Evolutionary conservation across 2,113 vertebrate species (phyloP).

Genomic region (Syngnathoides biaculeatus): DNA sequence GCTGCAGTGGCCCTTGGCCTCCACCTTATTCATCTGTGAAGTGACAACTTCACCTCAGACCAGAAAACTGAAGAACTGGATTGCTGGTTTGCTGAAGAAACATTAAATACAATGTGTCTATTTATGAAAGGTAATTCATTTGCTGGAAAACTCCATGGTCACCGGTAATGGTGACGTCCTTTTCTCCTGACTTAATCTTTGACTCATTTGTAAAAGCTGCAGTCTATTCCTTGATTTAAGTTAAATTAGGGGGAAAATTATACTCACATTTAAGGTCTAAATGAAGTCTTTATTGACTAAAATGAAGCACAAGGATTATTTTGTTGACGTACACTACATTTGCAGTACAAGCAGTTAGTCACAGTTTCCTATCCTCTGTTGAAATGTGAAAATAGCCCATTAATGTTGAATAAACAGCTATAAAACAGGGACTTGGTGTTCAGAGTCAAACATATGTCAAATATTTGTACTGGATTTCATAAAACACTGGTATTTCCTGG

Average conservation of each 20-base stretch:
- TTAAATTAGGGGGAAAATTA: neutral
- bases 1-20: slow-evolving; percentile 50
- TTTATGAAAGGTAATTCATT: slow-evolving; percentile 28
- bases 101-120: slow-evolving; percentile 19
- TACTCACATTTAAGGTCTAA: neutral
- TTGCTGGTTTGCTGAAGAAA: slow-evolving; percentile 29
- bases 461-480: slow-evolving; percentile 47
- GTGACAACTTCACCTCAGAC: slow-evolving; percentile 66
- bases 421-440: slow-evolving; percentile 15
- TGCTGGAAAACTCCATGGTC: slow-evolving; percentile 48
- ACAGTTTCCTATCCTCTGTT: slow-evolving; percentile 30
- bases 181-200: slow-evolving; percentile 22
- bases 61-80: slow-evolving; percentile 46
- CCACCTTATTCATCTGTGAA: slow-evolving; percentile 64
- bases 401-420: slow-evolving; percentile 12
- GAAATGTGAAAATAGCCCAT: neutral
- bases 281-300: neutral
- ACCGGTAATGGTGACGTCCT: slow-evolving; percentile 34
- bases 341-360: slow-evolving; percentile 13
- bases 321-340: slow-evolving; percentile 1
- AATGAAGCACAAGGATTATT: slow-evolving; percentile 24
- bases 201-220: slow-evolving; percentile 17
- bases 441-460: slow-evolving; percentile 37
- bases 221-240: slow-evolving; percentile 4
- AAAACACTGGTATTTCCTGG: slow-evolving; percentile 55